Evolutionary conservation across 2,113 vertebrate species (phyloP), one percentile per base, ranked within the genome.

Genomic region (Globicephala melas): DNA sequence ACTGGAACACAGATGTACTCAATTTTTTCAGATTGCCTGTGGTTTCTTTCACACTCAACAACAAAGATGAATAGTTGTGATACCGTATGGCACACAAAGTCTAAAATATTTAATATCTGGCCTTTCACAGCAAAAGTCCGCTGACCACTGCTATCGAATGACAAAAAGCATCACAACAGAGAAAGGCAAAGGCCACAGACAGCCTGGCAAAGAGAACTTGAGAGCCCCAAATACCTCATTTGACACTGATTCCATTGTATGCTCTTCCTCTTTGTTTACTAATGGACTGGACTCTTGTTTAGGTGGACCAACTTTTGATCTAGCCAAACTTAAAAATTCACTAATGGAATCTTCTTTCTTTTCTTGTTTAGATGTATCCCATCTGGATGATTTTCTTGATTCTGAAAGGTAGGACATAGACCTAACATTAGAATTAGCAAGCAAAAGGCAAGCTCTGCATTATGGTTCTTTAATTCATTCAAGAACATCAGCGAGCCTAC

Each of bases 381-480:
- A 99, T 89, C 99, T 98, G 8, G 99, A 99, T 80, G 98, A 98
- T 89, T 99, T 99, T 96, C 97, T 98, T 1, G 98, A 87, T 84
- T 99, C 99, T 98, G 98, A 97, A 97, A 99, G 91, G 76, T 95
- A 97, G 15, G 21, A 65, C 23, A 96, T 2, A 95, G 28, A 88
- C 7, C 47, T 17, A 84, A 67, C 4, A 68, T 31, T 60, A 50
- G 91, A 90, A 90, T 60, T 50, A 53, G 62, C 15, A 36, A 86
- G 58, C 55, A 36, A 77, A 91, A 84, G 38, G 47, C 38, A 55
- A 86, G 26, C 25, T 77, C 81, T 89, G 62, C 86, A 67, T 10
- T n/a, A 44, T 6, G 31, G n/a, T 7, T 62, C 82, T 91, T 86
- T 41, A 62, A 68, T 23, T 60, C 18, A 21, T n/a, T 91, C 62